These are phyloP conservation scores for Macaca nemestrina DNA, from an alignment of 2,113 vertebrate genomes.

Conservation along the genomic window DNA sequence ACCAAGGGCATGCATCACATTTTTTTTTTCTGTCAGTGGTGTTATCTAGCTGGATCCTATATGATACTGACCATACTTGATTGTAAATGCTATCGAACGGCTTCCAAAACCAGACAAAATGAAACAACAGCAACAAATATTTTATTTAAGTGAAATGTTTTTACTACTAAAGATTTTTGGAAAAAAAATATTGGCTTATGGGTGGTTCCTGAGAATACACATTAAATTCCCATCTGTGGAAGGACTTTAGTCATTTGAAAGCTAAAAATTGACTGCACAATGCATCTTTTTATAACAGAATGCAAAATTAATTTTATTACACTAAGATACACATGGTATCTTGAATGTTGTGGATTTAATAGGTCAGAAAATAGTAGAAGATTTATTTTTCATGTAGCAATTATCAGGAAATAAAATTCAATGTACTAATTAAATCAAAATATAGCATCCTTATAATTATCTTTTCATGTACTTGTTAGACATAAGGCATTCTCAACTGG, in stretches of 20 bases:
- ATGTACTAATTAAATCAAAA: neutral
- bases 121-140: neutral
- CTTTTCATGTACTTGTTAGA: neutral
- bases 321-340: neutral
- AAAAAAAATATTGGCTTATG: neutral
- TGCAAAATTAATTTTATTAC: neutral
- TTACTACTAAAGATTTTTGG: neutral
- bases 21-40: neutral
- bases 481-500: neutral
- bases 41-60: neutral
- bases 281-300: neutral
- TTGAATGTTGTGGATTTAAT: neutral
- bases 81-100: neutral
- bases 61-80: neutral
- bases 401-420: conserved; percentile 27
- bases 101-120: neutral
- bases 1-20: neutral
- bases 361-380: neutral
- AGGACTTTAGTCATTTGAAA: neutral
- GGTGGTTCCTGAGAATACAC: neutral
- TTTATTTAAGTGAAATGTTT: neutral
- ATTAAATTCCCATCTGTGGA: neutral
- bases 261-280: neutral
- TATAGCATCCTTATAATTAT: neutral
- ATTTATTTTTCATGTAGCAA: conserved; percentile 14